Base-by-base conservation (phyloP, 2,888 invertebrate genomes). In the Elysia crispata region DNA sequence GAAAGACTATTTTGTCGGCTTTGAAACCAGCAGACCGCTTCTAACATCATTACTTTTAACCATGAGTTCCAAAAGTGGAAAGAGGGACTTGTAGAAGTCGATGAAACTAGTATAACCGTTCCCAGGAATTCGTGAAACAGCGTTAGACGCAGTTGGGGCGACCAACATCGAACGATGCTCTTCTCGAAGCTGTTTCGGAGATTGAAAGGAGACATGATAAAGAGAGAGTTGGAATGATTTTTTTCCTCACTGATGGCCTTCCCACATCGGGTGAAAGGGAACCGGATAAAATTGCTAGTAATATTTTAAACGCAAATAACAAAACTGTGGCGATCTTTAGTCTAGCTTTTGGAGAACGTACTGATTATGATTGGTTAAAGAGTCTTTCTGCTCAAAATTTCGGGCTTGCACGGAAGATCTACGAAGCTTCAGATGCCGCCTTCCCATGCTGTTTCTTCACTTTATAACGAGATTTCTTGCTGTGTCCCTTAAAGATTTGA, bases 361-460 rank as follows among this genome's bases (percentile, higher is more conserved):
- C 95, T 0, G 95, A 95, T 90, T 94, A 94, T 85, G 92, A 93
- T 28, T 95, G 95, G 90, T 91, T 96, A 28, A 94, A 94, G 86
- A 94, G 94, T 89, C 89, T 96, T 67, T 94, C 95, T 0, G 92
- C 94, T n/a, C 93, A 94, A 78, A 95, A 95, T 91, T 93, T 93
- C 64, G 96, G 95, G 6, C 95, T 95, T 91, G 94, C 95, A 86
- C 93, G 95, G 6, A 95, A 95, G 90, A 95, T 96, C 28, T 95
- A 95, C 91, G 95, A 95, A 90, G 95, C 94, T 11, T 93, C 95
- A 0, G 95, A 95, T 90, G 95, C 95, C 0, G 93, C 94, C 81
- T 90, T 95, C 70, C 95, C 96, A 90, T n/a, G n/a, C n/a, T n/a
- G 92, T 96, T 66, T 93, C 94, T 57, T 94, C 94, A 88, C 95